Evolutionary conservation across 2,113 vertebrate species (phyloP).

Genomic region (Upupa epops): DNA sequence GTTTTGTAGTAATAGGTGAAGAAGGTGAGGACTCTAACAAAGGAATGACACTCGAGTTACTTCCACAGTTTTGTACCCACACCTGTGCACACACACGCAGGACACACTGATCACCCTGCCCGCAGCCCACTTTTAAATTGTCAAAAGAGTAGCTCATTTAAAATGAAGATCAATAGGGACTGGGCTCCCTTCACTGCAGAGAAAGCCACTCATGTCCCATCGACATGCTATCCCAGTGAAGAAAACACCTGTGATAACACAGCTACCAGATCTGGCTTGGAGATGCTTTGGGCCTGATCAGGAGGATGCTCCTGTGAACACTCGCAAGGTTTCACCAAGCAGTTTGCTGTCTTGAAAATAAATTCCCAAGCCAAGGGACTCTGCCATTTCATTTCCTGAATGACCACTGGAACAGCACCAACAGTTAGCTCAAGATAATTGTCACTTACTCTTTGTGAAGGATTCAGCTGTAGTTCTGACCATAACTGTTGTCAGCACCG

Average conservation of each 20-base stretch:
- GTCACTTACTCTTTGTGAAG: neutral
- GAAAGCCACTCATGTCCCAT: neutral
- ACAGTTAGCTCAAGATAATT: neutral
- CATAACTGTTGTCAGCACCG: neutral
- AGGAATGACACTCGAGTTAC: neutral
- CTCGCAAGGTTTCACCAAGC: neutral
- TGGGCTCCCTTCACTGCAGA: neutral
- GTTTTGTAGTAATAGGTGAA: neutral
- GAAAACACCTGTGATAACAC: neutral
- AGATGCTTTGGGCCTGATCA: neutral
- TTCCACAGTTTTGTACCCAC: neutral
- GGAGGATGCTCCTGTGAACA: neutral
- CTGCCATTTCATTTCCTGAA: neutral
- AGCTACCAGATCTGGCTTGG: neutral
- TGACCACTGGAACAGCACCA: neutral
- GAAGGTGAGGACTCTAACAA: neutral
- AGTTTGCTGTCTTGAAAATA: neutral
- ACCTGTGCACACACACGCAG: neutral
- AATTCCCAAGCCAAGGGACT: neutral
- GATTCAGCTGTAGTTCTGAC: rapidly evolving
- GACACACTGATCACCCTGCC: neutral
- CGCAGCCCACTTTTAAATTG: neutral
- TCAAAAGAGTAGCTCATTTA: neutral
- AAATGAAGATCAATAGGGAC: neutral
- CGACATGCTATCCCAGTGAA: neutral